Evolutionary conservation across 1,140 invertebrate species (phyloP), one percentile per base, ranked within the genome.

Genomic region (Drosophila trapezifrons): DNA sequence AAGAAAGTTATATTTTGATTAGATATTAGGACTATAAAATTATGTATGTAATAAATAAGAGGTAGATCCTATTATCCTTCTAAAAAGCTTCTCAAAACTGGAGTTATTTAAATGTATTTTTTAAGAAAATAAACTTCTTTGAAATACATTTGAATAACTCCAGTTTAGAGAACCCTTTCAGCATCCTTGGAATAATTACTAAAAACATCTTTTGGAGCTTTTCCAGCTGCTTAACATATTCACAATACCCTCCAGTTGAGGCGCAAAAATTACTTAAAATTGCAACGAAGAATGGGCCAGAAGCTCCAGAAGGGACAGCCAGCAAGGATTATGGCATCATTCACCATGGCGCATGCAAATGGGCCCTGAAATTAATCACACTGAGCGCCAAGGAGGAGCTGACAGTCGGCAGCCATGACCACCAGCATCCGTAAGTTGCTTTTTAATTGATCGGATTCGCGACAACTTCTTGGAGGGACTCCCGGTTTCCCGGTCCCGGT

Each of bases 271-370:
- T 85, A 81, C 81, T 85, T 85, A 76, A 82, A 78, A 63, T 55
- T 62, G 58, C 64, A 62, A 47, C 32, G 4, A 32, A 27, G 67
- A 47, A 27, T 22, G 67, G 54, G 40, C 27, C 27, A 67, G 42
- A 15, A 59, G 20, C 37, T 55, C 42, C 22, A 42, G 35, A 27
- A 35, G 42, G 20, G 42, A 59, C 22, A 49, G 18, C 13, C 66
- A 65, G 64, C 32, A 70, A 77, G 79, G 82, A 87, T 86, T 86
- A 86, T 86, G 71, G 80, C 81, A 78, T 89, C 84, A 83, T 65
- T 86, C 83, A 75, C 56, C 46, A 58, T 40, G 64, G 47, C 49
- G 66, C 67, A 89, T 89, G 83, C 80, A 87, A 87, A 87, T 73
- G 66, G 70, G 70, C 78, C 58, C 76, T 73, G 63, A 77, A 89